Conservation (phyloP, 2,797 vertebrate genomes). For the Sebastes oblongus region DNA sequence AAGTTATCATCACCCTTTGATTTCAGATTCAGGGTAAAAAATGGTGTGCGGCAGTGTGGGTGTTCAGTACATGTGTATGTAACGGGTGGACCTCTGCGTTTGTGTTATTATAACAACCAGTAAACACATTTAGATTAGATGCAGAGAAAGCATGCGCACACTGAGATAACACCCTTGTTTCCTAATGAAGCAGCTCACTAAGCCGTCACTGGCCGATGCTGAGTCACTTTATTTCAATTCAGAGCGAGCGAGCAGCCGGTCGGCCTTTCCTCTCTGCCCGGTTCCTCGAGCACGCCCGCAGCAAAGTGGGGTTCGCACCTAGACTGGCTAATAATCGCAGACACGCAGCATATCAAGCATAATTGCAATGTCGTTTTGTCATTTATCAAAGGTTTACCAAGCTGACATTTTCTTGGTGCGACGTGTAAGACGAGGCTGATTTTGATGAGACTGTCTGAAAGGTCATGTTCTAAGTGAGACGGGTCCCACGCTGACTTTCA, state of each 20-base stretch:
- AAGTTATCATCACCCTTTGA: no score
- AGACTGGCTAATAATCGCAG: conserved; percentile 35
- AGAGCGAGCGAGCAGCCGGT: neutral
- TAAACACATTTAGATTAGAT: no score
- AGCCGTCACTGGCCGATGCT: conserved; percentile 12
- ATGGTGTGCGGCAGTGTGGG: no score
- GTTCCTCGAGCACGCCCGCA: neutral
- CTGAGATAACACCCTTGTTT: conserved; percentile 15
- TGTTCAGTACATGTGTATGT: no score
- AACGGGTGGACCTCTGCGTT: no score
- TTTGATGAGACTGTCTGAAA: conserved; percentile 54
- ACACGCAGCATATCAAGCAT: conserved; percentile 28
- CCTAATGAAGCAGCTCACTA: conserved; percentile 23
- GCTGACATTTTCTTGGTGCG: conserved; percentile 55
- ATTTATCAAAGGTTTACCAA: conserved; percentile 52
- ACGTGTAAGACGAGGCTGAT: conserved; percentile 46
- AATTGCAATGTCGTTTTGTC: conserved; percentile 37
- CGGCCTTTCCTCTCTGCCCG: neutral
- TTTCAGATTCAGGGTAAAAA: no score
- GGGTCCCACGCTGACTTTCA: neutral
- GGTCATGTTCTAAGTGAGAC: conserved; percentile 39
- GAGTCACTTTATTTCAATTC: conserved; percentile 55
- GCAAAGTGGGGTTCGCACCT: conserved; percentile 32
- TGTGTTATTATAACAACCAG: no score
- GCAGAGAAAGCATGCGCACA: neutral